These are phyloP conservation scores for Phengaris alcon DNA, from an alignment of 2,888 invertebrate species.

Conservation along the genomic window DNA sequence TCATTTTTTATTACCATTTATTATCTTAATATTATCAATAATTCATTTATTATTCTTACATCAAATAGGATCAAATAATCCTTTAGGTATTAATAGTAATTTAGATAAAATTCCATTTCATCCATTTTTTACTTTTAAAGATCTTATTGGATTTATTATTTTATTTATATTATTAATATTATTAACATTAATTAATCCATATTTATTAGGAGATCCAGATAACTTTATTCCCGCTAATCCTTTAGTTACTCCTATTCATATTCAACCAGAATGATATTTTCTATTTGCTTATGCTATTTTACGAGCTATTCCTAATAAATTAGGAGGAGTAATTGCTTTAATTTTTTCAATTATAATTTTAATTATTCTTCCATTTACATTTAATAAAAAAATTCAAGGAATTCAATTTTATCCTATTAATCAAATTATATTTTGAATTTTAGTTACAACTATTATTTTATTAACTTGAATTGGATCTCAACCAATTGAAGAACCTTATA, in stretches of 20 bases:
- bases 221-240: conserved; percentile 86
- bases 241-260: conserved; percentile 84
- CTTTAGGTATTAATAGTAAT: conserved; percentile 82
- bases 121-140: conserved; percentile 82
- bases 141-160: conserved; percentile 80
- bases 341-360: conserved; percentile 83
- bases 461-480: conserved; percentile 86
- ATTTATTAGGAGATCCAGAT: conserved; percentile 83
- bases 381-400: conserved; percentile 78
- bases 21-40: conserved; percentile 80
- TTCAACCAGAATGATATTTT: conserved; percentile 92
- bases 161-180: conserved; percentile 73
- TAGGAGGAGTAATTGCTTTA: conserved; percentile 86
- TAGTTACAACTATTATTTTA: conserved; percentile 77
- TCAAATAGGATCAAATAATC: conserved; percentile 80
- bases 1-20: conserved; percentile 86
- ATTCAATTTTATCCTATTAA: conserved; percentile 81
- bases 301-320: conserved; percentile 87
- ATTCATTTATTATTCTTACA: conserved; percentile 84
- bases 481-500: conserved; percentile 83
- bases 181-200: conserved; percentile 77
- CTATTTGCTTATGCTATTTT: conserved; percentile 90
- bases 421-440: conserved; percentile 80
- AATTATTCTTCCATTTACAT: conserved; percentile 79
- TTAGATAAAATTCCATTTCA: conserved; percentile 85